Evolutionary conservation across 53 echinoderm and acorn worm species (phyloP), one percentile per base, ranked within the genome.

Genomic region (Zoroaster sp.): DNA sequence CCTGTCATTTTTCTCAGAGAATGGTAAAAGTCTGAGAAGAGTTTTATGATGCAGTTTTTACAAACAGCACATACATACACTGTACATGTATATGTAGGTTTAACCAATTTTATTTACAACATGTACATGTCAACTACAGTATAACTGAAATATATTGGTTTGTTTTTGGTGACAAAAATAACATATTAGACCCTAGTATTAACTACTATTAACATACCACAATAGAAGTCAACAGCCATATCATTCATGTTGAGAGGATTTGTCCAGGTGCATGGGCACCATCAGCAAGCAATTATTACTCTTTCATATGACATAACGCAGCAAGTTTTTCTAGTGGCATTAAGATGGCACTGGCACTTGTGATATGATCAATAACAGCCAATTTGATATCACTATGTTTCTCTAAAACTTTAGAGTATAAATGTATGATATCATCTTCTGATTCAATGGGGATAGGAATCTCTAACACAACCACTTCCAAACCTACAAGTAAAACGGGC

Each of bases 181-280:
- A 7, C 7, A 46, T 13, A 46, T 9, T 9, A 9, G 47, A 13
- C 47, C 7, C 7, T 7, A 13, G 13, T 46, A 9, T 13, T 13
- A 9, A 46, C 7, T 13, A 46, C 13, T 7, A 35, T 0, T 20
- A 41, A 76, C 94, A 32, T 59, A 95, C 95, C 95, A 49, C 65
- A 49, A 71, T 96, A 96, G 70, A 90, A 96, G 69, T 96, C 94
- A 4, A 91, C 94, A 12, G 87, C 90, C 28, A 94, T 44, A 28
- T 94, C 74, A 38, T 94, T 88, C 34, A 96, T 53, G 44, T 77
- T 25, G 0, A 96, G 75, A 8, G 90, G 15, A 96, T 40, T 35
- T 96, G 96, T 13, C 96, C 96, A 3, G 94, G 96, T 69, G 78
- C 54, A 66, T 96, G 96, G 12, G 96, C 96, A 53, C 92, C 96